Percentiles rank a stretch among this genome's conserved stretches.
Conservation (phyloP, 2,888 invertebrate species). For the Nomada ferruginata region DNA sequence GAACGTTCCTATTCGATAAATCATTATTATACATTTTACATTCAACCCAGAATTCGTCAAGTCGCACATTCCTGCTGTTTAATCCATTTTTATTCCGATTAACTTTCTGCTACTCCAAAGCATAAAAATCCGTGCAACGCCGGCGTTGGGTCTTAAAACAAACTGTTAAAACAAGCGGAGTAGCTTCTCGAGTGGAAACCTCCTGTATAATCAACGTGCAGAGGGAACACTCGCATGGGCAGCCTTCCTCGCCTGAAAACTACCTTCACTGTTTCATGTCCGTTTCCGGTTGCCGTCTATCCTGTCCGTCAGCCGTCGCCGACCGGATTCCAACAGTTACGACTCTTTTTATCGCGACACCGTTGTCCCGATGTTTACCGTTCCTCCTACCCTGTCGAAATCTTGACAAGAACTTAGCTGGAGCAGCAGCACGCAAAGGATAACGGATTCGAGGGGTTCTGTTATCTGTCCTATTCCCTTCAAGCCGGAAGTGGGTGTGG, state of each 20-base stretch:
- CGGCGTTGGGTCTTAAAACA: no score
- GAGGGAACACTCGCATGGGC: no score
- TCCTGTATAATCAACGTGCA: no score
- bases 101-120: no score
- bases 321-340: slow-evolving; percentile 29
- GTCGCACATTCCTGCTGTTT: no score
- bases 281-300: slow-evolving; percentile 13
- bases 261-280: background rate
- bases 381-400: slow-evolving; percentile 8
- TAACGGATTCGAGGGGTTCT: slow-evolving; percentile 58
- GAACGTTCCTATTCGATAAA: no score
- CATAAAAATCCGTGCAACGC: no score
- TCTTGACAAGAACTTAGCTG: slow-evolving; percentile 30
- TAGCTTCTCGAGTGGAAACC: no score
- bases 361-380: slow-evolving; percentile 65
- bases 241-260: background rate
- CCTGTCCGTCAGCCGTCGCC: background rate
- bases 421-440: slow-evolving; percentile 29
- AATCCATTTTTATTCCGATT: no score
- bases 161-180: no score
- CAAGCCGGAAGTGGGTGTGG: slow-evolving; percentile 78
- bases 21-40: no score
- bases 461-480: slow-evolving; percentile 70
- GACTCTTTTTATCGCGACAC: slow-evolving; percentile 70
- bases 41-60: no score